Base-by-base conservation (phyloP, 92 coral and sea anemone genomes). In the Zoanthus gigantus region DNA sequence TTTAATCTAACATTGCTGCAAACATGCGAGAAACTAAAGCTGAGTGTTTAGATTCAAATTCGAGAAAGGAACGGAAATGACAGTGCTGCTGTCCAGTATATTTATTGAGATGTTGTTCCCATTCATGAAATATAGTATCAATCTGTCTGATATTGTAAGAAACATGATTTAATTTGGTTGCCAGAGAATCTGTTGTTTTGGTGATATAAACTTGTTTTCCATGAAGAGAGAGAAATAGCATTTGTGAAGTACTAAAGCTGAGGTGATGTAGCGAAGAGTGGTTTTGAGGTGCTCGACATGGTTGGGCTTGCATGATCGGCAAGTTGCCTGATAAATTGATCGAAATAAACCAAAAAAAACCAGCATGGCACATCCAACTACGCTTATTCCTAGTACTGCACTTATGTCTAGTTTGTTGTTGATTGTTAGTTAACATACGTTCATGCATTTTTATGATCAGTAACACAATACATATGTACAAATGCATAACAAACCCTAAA, bases 291-390 rank as follows among this genome's bases (percentile, higher is more conserved):
- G 28, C 9, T 71, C 74, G 32, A 71, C 74, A 31, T 71, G 34
- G 9, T 18, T 71, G 2, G 7, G 44, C 13, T 29, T 3, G 32
- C 74, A 71, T 28, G 44, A 28, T 71, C 44, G 74, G 44, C 74
- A 44, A 4, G 37, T 18, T 9, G 74, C 37, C 74, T 29, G 74
- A 29, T 71, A 71, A 29, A 71, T 71, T 71, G 74, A 3, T 71
- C 10, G 74, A 71, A 71, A 71, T 28, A 71, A 31, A 9, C 74
- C 44, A 18, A 71, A 71, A 71, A 71, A 71, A 28, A 34, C 42
- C 74, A 17, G 9, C 45, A 9, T 87, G 80, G 71, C 90, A 86
- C 83, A 86, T 79, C 72, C 78, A 86, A 73, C 87, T 90, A 31
- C 82, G 73, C 83, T 79, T 13, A 72, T 73, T n/a, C 32, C 61